Percentiles rank a stretch among this genome's conserved stretches.
Conservation (phyloP, 2,888 invertebrate species). For the Saturnia pavonia region DNA sequence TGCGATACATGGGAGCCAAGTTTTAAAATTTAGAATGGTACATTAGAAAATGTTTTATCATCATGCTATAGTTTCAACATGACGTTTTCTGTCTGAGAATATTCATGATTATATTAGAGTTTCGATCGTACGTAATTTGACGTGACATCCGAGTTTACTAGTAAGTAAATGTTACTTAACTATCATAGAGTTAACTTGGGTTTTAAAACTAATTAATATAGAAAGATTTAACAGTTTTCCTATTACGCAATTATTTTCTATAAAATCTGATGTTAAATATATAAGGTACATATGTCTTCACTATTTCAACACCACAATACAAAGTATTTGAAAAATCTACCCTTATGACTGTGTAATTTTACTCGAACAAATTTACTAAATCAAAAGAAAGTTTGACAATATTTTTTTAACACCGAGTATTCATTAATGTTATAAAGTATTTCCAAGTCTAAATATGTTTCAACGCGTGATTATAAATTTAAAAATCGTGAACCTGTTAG, state of each 20-base stretch:
- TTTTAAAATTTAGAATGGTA: no score
- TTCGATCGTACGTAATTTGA: no score
- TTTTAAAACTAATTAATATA: not conserved
- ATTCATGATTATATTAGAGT: no score
- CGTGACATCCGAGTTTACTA: no score
- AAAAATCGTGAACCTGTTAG: slow-evolving; percentile 62
- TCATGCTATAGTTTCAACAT: no score
- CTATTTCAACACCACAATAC: not conserved
- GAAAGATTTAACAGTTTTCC: not conserved
- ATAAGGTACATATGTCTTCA: not conserved
- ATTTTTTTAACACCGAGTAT: not conserved
- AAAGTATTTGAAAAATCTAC: not conserved
- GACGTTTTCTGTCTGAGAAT: no score
- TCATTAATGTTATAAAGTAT: not conserved
- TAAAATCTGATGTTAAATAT: not conserved
- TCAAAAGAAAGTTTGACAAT: not conserved
- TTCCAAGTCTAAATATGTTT: slow-evolving; percentile 21
- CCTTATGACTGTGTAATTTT: not conserved
- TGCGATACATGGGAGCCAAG: no score
- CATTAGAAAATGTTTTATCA: no score
- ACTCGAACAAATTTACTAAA: not conserved
- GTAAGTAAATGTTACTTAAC: no score
- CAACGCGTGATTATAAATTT: slow-evolving; percentile 52
- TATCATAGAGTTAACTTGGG: no score
- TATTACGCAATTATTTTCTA: not conserved